These are phyloP conservation scores for Syngnathus typhle DNA, from an alignment of 2,113 vertebrate species.

Conservation along the genomic window DNA sequence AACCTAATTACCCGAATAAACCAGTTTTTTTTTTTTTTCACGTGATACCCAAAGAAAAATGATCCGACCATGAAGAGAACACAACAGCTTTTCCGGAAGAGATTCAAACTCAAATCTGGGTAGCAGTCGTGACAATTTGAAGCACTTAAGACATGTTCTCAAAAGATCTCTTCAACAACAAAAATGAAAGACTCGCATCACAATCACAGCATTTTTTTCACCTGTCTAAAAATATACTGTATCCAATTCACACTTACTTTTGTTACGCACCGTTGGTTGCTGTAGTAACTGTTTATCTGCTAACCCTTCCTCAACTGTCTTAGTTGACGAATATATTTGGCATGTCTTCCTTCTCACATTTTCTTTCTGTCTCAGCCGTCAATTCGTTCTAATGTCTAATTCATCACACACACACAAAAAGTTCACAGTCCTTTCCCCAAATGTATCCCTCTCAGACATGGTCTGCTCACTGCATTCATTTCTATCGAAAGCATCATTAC, in stretches of 20 bases:
- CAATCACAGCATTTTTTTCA: not conserved
- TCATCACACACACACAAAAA: constrained; percentile 33
- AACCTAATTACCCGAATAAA: too few relatives aligned
- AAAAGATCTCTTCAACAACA: not conserved
- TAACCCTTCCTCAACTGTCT: not conserved
- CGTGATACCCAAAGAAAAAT: not conserved
- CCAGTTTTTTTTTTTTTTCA: not conserved
- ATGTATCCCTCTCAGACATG: constrained; percentile 8
- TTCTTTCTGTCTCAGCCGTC: not conserved
- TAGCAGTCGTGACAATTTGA: not conserved
- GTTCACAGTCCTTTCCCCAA: constrained; percentile 21
- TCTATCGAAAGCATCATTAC: constrained; percentile 36
- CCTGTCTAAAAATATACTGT: constrained; percentile 1
- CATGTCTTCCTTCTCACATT: not conserved
- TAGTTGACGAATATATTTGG: not conserved
- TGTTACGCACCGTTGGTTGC: not conserved
- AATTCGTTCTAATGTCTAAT: constrained; percentile 18
- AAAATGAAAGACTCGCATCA: not conserved
- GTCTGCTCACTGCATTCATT: constrained; percentile 27
- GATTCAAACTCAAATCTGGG: not conserved
- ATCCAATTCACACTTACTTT: not conserved
- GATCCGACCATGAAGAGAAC: not conserved
- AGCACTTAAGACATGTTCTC: not conserved
- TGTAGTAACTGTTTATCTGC: not conserved
- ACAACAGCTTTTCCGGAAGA: not conserved